Conservation (phyloP, 2,888 invertebrate species). For the Stomorhina lunata region DNA sequence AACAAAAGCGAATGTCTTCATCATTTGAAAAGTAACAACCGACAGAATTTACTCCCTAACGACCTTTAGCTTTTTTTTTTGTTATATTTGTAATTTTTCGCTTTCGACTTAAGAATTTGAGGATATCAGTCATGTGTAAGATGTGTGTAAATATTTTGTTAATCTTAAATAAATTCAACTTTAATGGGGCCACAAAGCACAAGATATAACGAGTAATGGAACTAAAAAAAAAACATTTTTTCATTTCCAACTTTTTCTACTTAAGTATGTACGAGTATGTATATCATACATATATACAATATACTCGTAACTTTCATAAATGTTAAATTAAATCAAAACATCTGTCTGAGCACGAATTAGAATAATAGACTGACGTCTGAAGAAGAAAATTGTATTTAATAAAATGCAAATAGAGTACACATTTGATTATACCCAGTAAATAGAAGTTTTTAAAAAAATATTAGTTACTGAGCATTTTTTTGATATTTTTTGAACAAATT, state of each 20-base stretch:
- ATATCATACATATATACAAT: no score
- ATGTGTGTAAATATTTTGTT: neutral
- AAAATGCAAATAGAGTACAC: no score
- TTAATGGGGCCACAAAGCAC: neutral
- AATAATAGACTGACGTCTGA: neutral
- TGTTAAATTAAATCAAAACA: conserved; percentile 8
- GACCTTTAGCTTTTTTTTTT: neutral
- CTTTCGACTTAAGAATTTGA: neutral
- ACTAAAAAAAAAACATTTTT: neutral
- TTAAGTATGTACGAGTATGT: neutral
- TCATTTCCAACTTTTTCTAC: neutral
- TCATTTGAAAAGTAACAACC: neutral
- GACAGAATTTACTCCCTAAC: neutral
- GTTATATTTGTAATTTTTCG: neutral
- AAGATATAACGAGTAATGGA: neutral
- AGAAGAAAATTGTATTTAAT: no score
- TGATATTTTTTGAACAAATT: no score
- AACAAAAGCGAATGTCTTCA: neutral
- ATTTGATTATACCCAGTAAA: no score
- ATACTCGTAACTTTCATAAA: neutral
- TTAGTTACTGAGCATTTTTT: no score
- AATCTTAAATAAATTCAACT: neutral
- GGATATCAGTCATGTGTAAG: neutral
- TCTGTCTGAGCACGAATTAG: neutral
- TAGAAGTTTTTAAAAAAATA: no score